Base-by-base conservation (phyloP, 2,888 invertebrate species). In the Scaptomyza cyrtandrae region DNA sequence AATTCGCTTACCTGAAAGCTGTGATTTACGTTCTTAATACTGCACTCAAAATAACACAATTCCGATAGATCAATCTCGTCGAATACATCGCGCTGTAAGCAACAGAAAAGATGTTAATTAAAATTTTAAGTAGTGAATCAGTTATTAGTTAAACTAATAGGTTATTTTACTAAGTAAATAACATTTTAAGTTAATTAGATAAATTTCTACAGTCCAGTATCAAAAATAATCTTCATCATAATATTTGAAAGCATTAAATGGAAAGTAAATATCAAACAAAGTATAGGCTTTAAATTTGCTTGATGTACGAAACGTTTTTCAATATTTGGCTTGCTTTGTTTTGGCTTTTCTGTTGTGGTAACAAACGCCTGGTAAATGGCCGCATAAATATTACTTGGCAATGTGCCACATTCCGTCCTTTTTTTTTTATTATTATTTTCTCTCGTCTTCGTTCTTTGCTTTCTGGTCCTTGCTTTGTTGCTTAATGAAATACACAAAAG, bases 61-160 rank as follows among this genome's bases (percentile, higher is more conserved):
- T 97, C 96, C 82, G 95, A 95, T 92, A 97, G 93, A 90, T 96
- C 96, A 92, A 96, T 96, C 92, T 97, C 97, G 93, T 97, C 96
- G 94, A 96, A 97, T 88, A 97, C 94, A 93, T 95, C 95, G 92
- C 96, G 96, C 97, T 97, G 95, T 0, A 89, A 89, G 53, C 27
- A n/a, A 0, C 16, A 45, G 1, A 50, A 35, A 43, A 39, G 9
- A 16, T 10, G 24, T 2, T 14, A 27, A 55, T 49, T 57, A 46
- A 59, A 39, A 31, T 41, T 14, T 13, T 6, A 41, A 35, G 19
- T 14, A 27, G 19, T 16, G 10, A 52, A n/a, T 29, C 31, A 33
- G 19, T 33, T 14, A 39, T 39, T 39, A 14, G 9, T 39, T 9
- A 7, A 16, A 3, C 10, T 16, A 10, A 16, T 7, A 16, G 9